Conservation (phyloP, 2,797 vertebrate species). For the Sciaenops ocellatus region DNA sequence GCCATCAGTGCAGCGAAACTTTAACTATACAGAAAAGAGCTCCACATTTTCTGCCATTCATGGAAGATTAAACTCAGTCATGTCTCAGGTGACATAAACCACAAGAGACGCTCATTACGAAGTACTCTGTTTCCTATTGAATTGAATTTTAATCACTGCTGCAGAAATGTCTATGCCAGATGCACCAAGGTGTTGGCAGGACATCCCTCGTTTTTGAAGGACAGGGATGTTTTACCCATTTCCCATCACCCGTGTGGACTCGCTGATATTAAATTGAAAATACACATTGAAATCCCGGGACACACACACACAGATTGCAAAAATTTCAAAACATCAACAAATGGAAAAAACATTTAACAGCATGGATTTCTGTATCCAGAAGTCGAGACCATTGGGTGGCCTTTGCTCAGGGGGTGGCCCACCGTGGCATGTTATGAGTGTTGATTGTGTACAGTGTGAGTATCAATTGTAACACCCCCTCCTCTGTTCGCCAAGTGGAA, state of each 20-base stretch:
- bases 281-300: slow-evolving; percentile 64
- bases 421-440: slow-evolving; percentile 52
- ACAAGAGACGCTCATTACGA: slow-evolving; percentile 12
- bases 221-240: slow-evolving; percentile 80
- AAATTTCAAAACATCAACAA: slow-evolving; percentile 67
- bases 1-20: slow-evolving; percentile 4
- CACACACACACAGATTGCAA: slow-evolving; percentile 48
- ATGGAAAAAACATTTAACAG: slow-evolving; percentile 65
- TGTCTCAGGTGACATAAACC: slow-evolving; percentile 23
- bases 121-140: slow-evolving; percentile 26
- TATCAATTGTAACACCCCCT: slow-evolving; percentile 70
- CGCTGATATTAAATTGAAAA: slow-evolving; percentile 72
- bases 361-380: slow-evolving; percentile 48
- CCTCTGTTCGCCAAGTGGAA: slow-evolving; percentile 63
- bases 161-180: slow-evolving; percentile 75
- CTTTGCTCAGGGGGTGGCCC: slow-evolving; percentile 73
- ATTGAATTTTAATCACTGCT: slow-evolving; percentile 53
- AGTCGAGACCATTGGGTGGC: slow-evolving; percentile 72
- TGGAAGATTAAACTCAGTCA: slow-evolving; percentile 13
- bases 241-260: slow-evolving; percentile 62
- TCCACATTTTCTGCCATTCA: slow-evolving; percentile 3
- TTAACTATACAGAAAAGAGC: neutral
- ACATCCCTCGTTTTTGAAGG: slow-evolving; percentile 67
- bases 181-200: slow-evolving; percentile 69
- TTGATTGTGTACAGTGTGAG: slow-evolving; percentile 70